Evolutionary conservation across 2,888 invertebrate species (phyloP).

Genomic region (Pollenia amentaria): DNA sequence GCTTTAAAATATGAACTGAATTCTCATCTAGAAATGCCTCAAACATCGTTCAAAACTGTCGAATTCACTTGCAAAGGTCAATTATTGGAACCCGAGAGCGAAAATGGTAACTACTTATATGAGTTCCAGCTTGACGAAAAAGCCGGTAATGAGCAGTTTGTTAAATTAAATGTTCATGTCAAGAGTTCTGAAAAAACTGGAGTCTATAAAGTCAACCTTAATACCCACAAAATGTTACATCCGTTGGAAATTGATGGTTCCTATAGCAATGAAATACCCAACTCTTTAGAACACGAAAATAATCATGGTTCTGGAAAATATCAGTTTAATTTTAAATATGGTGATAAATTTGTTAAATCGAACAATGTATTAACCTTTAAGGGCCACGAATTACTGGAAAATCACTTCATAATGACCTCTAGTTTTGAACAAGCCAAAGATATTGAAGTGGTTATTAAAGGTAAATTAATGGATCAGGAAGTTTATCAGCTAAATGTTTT

Average conservation of each 20-base stretch:
- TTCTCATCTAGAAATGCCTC: constrained; percentile 86
- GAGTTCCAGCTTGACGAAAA: constrained; percentile 77
- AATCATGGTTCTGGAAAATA: constrained; percentile 77
- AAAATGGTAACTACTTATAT: constrained; percentile 74
- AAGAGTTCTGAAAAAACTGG: constrained; percentile 79
- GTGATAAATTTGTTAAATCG: constrained; percentile 83
- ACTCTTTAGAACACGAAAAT: constrained; percentile 72
- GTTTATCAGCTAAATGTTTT: constrained; percentile 83
- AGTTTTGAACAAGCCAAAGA: constrained; percentile 86
- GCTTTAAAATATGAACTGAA: constrained; percentile 85
- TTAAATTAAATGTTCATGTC: constrained; percentile 75
- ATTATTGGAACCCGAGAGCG: constrained; percentile 79
- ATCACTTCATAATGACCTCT: constrained; percentile 84
- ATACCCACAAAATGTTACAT: constrained; percentile 76
- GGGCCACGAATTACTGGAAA: constrained; percentile 83
- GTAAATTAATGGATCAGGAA: constrained; percentile 80
- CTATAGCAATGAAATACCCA: constrained; percentile 78
- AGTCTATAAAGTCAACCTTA: constrained; percentile 76
- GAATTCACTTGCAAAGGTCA: constrained; percentile 82
- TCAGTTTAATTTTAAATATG: constrained; percentile 76
- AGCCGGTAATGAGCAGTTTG: constrained; percentile 77
- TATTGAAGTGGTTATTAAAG: constrained; percentile 85
- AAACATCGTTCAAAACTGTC: constrained; percentile 85
- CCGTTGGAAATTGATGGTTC: constrained; percentile 79
- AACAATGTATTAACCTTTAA: constrained; percentile 80